Base-by-base conservation (phyloP, 1,140 invertebrate genomes). In the Cylas formicarius region DNA sequence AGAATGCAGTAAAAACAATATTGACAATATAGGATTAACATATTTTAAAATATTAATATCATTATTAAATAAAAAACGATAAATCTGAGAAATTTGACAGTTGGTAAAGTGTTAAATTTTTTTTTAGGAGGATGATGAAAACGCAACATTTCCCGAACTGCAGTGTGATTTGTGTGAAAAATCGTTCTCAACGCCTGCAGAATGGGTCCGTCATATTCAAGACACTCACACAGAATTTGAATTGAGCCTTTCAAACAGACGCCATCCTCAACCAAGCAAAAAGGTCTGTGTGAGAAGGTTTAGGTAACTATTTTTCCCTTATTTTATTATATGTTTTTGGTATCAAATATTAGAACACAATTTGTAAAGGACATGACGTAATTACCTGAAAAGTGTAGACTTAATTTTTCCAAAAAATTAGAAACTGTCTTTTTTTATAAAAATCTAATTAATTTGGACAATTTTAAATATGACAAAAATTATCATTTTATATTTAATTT, bases 151-250 rank as follows among this genome's bases (percentile, higher is more conserved):
- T 66, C 81, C 80, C 3, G 71, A 81, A 8, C 62, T 86, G 2
- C 74, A 78, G 19, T 89, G 85, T 62, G 84, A 89, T 61, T 68
- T 89, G 1, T 89, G 85, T 58, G 78, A 84, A 58, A 83, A 85
- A 58, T 82, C 81, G 58, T 87, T 85, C 68, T 75, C 80, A 17
- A 86, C 82, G 38, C 85, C 85, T 0, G 84, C 76, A 36, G 82
- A 86, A 67, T 89, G 85, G 85, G 85, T 87, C 9, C 76, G 83
- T 23, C 85, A 88, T 51, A 83, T 87, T 63, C 84, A 87, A 61
- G 82, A 75, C 47, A 78, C 81, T 38, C 85, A 89, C 62, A 87
- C 85, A 0, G 85, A 88, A 59, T 78, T 82, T 64, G 84, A 89
- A 71, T 66, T 89, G 64, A 82, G 84, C 20, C 19, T 49, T 9